These are phyloP conservation scores for Ornithoptera alexandrae DNA, from an alignment of 2,888 invertebrate species.

Conservation along the genomic window DNA sequence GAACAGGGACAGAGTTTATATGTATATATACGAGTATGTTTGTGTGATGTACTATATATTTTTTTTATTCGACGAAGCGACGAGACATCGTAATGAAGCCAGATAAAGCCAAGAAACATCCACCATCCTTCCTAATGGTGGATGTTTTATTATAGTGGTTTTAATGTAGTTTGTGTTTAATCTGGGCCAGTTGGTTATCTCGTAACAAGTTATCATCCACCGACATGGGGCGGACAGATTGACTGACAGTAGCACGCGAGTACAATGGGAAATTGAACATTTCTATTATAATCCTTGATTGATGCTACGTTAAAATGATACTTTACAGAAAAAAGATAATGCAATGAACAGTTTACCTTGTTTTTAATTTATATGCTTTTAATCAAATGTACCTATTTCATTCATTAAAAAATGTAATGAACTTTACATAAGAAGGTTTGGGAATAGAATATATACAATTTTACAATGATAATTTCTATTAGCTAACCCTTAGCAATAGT, in stretches of 20 bases:
- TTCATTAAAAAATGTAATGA: not conserved
- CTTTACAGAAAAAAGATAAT: not conserved
- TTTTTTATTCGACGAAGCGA: not conserved
- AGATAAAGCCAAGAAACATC: no score
- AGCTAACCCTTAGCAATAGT: no score
- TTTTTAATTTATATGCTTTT: no score
- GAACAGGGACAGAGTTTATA: no score
- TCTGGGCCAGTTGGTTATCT: not conserved
- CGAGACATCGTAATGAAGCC: no score
- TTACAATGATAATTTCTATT: no score
- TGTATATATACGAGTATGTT: no score
- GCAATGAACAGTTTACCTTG: no score
- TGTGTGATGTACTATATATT: not conserved
- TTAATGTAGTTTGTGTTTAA: not conserved
- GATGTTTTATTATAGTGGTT: not conserved
- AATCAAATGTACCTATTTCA: no score
- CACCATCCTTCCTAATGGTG: no score
- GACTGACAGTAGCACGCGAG: conserved; percentile 1
- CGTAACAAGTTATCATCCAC: not conserved
- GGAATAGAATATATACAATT: no score
- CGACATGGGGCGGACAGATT: conserved; percentile 3
- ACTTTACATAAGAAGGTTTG: not conserved
- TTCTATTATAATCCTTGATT: not conserved
- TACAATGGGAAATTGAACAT: not conserved
- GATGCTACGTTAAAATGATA: not conserved